Evolutionary conservation across 2,113 vertebrate species (phyloP).

Genomic region (Struthidea cinerea): DNA sequence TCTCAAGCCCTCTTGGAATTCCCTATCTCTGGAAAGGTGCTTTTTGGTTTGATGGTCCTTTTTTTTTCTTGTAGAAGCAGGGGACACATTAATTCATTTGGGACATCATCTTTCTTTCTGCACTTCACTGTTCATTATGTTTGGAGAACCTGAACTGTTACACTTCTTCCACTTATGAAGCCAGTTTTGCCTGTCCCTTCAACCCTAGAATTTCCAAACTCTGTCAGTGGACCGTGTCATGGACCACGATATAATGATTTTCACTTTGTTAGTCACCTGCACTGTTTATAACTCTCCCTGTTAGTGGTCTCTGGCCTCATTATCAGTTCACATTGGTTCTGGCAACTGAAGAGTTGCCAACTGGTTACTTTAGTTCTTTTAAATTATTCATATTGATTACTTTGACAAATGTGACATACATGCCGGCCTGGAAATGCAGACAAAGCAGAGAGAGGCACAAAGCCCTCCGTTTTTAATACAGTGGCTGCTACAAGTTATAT

Average conservation of each 20-base stretch:
- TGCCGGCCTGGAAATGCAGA: background rate
- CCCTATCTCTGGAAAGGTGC: background rate
- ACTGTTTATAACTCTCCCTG: background rate
- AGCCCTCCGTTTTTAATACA: background rate
- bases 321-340: conserved; percentile 11
- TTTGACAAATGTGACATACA: background rate
- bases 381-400: conserved; percentile 47
- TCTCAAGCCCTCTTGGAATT: background rate
- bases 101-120: background rate
- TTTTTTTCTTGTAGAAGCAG: background rate
- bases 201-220: background rate
- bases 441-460: background rate
- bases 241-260: background rate
- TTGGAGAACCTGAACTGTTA: background rate
- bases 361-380: conserved; percentile 30
- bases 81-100: background rate
- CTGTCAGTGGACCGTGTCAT: background rate
- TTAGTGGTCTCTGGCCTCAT: background rate
- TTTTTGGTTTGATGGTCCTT: background rate
- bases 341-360: conserved; percentile 3
- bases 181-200: background rate
- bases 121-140: background rate
- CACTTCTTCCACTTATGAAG: background rate
- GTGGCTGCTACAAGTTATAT: background rate
- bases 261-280: background rate